Conservation (phyloP, 2,797 vertebrate genomes). For the Eulemur rubriventer region DNA sequence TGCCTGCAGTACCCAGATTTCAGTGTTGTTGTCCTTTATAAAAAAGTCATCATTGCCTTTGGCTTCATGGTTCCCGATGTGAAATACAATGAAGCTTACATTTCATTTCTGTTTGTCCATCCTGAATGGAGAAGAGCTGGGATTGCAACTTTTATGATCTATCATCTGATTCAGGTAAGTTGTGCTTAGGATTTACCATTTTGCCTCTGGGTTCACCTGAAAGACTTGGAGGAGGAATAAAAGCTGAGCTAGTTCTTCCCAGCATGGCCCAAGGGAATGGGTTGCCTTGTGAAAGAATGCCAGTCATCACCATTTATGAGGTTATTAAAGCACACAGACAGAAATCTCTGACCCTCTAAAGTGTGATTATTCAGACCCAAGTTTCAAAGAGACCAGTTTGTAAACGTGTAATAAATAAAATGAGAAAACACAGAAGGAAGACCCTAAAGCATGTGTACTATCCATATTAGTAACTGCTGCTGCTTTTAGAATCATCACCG, state of each 20-base stretch:
- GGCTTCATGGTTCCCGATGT: slow-evolving; percentile 99
- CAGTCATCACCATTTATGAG: neutral
- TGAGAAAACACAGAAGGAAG: neutral
- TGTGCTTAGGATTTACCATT: neutral
- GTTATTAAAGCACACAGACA: neutral
- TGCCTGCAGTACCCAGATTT: slow-evolving; percentile 99
- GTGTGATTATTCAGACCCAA: neutral
- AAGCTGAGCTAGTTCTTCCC: neutral
- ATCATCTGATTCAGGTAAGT: slow-evolving; percentile 97
- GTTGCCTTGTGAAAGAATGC: neutral
- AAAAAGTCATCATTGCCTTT: slow-evolving; percentile 96
- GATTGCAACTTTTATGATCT: slow-evolving; percentile 98
- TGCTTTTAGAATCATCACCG: neutral
- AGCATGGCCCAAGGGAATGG: neutral
- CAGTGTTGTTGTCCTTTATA: slow-evolving; percentile 97
- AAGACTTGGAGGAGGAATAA: neutral
- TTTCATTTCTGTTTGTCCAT: slow-evolving; percentile 97
- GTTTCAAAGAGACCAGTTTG: slow-evolving; percentile 25
- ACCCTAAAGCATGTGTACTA: neutral
- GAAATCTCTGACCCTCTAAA: neutral
- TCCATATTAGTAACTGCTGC: neutral
- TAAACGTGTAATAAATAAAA: neutral
- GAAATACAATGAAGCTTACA: slow-evolving; percentile 98
- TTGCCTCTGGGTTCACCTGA: neutral
- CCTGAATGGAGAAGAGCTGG: slow-evolving; percentile 97